Conservation (phyloP, 2,888 invertebrate genomes). For the Cremastinae sp. region DNA sequence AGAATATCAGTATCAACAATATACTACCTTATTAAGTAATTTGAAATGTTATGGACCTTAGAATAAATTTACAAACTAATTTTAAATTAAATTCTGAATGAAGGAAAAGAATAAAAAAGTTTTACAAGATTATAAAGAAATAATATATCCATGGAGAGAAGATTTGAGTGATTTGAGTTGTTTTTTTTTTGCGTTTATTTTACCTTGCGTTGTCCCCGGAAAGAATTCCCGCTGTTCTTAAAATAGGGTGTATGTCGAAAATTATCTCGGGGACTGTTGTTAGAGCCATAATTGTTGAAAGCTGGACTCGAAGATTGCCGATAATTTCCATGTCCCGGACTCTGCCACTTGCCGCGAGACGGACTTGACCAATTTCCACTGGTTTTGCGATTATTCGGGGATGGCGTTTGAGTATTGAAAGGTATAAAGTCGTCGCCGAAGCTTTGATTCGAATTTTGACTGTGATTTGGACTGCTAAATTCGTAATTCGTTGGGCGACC, state of each 20-base stretch:
- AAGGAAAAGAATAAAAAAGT: too few relatives aligned
- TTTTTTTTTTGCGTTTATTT: too few relatives aligned
- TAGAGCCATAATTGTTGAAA: conserved; percentile 60
- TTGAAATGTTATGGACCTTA: too few relatives aligned
- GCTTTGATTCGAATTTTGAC: conserved; percentile 35
- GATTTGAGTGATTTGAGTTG: conserved; percentile 7
- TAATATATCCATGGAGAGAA: conserved; percentile 8
- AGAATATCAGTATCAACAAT: neutral
- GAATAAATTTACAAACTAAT: too few relatives aligned
- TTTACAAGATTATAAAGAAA: neutral
- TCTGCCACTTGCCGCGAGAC: conserved; percentile 39
- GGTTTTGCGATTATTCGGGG: conserved; percentile 56
- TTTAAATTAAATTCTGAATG: too few relatives aligned
- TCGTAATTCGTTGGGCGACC: conserved; percentile 53
- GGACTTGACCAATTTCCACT: conserved; percentile 61
- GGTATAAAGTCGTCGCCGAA: conserved; percentile 69
- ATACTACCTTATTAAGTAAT: too few relatives aligned
- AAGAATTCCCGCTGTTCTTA: conserved; percentile 31
- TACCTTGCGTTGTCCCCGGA: conserved; percentile 59
- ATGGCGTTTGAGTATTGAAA: conserved; percentile 65
- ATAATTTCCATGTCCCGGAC: conserved; percentile 50
- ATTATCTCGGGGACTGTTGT: conserved; percentile 41
- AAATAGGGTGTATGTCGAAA: conserved; percentile 38
- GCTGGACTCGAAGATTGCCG: conserved; percentile 64
- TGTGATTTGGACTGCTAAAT: conserved; percentile 56